Conservation (phyloP, 2,113 vertebrate species). For the Cinclus mexicanus region DNA sequence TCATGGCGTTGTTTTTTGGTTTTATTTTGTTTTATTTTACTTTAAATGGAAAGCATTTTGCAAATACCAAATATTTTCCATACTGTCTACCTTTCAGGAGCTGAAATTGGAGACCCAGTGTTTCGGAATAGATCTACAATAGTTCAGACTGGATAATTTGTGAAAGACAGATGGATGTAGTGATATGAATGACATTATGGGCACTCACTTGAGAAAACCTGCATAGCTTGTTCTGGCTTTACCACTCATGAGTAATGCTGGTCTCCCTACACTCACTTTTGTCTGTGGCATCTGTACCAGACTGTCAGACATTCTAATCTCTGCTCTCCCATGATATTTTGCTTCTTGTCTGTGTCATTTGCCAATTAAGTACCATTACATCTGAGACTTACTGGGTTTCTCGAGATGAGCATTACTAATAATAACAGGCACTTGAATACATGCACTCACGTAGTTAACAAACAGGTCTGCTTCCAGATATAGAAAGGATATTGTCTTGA, state of each 20-base stretch:
- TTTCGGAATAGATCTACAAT: neutral
- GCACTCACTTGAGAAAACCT: neutral
- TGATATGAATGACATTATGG: neutral
- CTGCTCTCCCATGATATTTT: neutral
- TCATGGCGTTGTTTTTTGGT: neutral
- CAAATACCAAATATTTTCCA: neutral
- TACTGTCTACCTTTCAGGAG: neutral
- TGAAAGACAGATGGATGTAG: neutral
- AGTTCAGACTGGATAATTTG: neutral
- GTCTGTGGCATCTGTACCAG: neutral
- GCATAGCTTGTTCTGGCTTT: constrained; percentile 24
- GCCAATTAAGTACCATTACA: neutral
- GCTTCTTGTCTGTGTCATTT: constrained; percentile 8
- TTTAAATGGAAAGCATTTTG: neutral
- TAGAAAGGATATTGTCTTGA: constrained; percentile 10
- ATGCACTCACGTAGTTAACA: neutral
- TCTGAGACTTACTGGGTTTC: neutral
- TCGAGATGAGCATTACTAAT: neutral
- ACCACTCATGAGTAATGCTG: neutral
- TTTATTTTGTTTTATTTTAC: neutral
- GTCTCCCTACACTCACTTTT: neutral
- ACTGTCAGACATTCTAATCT: constrained; percentile 10
- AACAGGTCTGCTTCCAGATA: neutral
- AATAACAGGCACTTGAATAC: neutral
- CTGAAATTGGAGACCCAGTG: neutral